These are phyloP conservation scores for Rhinella marina DNA, from an alignment of 2,797 vertebrate species.

Conservation along the genomic window DNA sequence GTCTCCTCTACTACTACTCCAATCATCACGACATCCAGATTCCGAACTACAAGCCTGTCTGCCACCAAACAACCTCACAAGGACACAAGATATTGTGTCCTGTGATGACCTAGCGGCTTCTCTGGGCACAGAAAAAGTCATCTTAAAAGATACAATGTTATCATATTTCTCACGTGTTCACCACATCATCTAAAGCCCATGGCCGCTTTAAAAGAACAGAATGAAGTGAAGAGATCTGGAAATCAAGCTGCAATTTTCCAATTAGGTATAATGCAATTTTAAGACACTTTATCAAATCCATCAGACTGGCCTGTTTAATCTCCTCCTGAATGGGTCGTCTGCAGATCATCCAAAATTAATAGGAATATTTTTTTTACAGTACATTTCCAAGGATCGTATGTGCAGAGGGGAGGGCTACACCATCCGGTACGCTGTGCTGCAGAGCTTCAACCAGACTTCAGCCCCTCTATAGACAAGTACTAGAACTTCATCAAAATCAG, in stretches of 20 bases:
- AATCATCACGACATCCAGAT: not conserved
- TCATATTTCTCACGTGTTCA: not conserved
- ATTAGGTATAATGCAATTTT: not conserved
- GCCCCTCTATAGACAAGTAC: no score
- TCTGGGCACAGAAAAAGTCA: not conserved
- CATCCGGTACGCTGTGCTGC: no score
- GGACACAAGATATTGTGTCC: not conserved
- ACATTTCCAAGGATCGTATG: no score
- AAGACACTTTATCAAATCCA: not conserved
- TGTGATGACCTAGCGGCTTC: not conserved
- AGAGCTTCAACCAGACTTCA: no score
- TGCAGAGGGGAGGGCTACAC: no score
- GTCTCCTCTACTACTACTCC: not conserved
- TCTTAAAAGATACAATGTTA: not conserved
- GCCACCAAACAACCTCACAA: not conserved
- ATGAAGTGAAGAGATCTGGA: not conserved
- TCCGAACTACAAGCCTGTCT: not conserved
- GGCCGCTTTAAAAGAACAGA: not conserved
- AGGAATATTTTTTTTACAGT: not conserved
- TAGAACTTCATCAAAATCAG: no score
- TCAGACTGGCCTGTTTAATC: not conserved
- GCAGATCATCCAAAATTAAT: not conserved
- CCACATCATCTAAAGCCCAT: not conserved
- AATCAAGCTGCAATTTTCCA: constrained; percentile 6
- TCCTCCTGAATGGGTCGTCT: not conserved